These are phyloP conservation scores for Meandrina meandrites DNA, from an alignment of 92 coral and sea anemone species.

Conservation along the genomic window DNA sequence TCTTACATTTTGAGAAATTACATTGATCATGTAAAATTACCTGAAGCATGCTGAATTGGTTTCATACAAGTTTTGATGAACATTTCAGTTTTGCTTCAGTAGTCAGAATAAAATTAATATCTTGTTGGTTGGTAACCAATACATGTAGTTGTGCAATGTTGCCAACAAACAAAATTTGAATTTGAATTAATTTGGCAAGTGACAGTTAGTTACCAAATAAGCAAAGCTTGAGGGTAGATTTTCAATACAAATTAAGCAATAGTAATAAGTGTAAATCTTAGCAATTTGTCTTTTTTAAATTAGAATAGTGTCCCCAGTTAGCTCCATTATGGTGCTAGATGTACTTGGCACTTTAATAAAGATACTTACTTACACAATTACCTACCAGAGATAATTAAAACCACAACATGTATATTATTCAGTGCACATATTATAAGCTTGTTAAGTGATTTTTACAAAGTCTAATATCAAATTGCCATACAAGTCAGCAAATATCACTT, in stretches of 20 bases:
- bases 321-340: no score
- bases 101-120: constrained; percentile 4
- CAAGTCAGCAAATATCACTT: constrained; percentile 1
- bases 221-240: no score
- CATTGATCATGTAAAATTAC: not conserved
- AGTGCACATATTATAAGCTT: no score
- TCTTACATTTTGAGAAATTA: no score
- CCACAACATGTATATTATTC: no score
- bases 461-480: not conserved
- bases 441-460: not conserved
- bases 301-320: no score
- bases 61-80: not conserved
- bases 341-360: no score
- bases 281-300: no score
- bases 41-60: not conserved
- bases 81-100: constrained; percentile 13
- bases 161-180: not conserved
- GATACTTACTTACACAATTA: no score
- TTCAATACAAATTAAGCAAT: no score
- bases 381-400: no score
- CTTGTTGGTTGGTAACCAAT: not conserved
- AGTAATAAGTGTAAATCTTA: no score
- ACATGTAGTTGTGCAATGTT: not conserved
- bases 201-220: not conserved
- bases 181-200: not conserved